Conservation (phyloP, 2,888 invertebrate genomes). For the Cetonia aurata region DNA sequence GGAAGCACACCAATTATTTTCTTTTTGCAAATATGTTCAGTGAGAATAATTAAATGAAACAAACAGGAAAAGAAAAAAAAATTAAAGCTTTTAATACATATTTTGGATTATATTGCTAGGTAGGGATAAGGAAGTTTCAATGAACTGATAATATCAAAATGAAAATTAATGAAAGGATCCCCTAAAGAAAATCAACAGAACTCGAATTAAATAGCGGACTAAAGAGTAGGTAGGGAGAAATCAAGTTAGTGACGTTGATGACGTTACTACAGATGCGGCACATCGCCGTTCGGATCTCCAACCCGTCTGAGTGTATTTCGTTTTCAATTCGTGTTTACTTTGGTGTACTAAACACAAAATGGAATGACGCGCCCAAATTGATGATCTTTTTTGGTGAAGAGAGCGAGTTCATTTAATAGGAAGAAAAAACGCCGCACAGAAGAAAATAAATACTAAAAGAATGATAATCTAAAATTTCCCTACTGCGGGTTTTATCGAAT, state of each 20-base stretch:
- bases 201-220: slow-evolving; percentile 22
- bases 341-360: slow-evolving; percentile 34
- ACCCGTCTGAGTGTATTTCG: slow-evolving; percentile 36
- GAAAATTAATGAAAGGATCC: slow-evolving; percentile 35
- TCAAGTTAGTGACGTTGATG: slow-evolving; percentile 26
- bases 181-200: slow-evolving; percentile 20
- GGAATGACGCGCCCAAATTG: slow-evolving; percentile 46
- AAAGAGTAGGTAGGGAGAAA: slow-evolving; percentile 30
- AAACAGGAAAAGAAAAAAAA: too few species aligned
- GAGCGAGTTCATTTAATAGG: slow-evolving; percentile 34
- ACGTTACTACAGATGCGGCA: slow-evolving; percentile 33
- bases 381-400: slow-evolving; percentile 42
- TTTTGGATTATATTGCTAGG: too few species aligned
- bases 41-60: too few species aligned
- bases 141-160: slow-evolving; percentile 24
- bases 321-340: slow-evolving; percentile 43
- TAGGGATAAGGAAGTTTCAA: neutral
- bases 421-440: slow-evolving; percentile 35
- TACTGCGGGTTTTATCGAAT: slow-evolving; percentile 57
- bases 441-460: slow-evolving; percentile 65
- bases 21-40: too few species aligned
- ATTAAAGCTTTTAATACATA: too few species aligned
- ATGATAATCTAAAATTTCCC: slow-evolving; percentile 65
- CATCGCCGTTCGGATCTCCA: slow-evolving; percentile 13
- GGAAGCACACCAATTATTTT: too few species aligned